phyloP scores from a whole-genome alignment of 2,113 vertebrate species.

The Psilopogon haemacephalus region DNA sequence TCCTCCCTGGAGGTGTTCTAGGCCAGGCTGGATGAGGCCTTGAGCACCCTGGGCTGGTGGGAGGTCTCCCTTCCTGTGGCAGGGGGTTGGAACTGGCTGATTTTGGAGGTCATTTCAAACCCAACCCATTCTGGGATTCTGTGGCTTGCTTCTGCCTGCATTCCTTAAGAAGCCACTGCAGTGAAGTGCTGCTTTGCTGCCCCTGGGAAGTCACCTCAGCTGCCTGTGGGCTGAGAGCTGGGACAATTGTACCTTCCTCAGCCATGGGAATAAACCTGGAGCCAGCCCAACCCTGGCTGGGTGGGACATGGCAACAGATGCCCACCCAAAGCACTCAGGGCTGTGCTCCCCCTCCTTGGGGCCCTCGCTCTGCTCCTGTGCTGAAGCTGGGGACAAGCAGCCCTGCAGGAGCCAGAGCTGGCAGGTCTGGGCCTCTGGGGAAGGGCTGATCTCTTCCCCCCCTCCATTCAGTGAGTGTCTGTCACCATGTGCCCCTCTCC shows the following conservation, averaged over 20 bases:
- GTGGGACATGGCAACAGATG: background rate
- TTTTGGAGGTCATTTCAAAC: too few species aligned
- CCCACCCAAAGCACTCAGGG: background rate
- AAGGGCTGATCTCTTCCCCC: background rate
- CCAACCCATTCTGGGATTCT: too few species aligned
- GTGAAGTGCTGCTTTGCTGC: background rate
- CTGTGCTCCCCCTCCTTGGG: background rate
- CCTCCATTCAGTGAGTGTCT: background rate
- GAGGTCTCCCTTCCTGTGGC: too few species aligned
- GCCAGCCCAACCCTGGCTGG: accelerated
- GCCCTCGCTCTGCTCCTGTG: background rate
- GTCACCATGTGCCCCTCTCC: background rate
- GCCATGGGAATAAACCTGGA: background rate
- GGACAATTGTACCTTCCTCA: background rate
- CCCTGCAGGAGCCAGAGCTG: background rate
- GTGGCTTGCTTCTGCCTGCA: background rate
- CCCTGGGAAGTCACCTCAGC: background rate
- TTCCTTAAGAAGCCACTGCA: background rate
- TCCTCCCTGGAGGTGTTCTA: too few species aligned
- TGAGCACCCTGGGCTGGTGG: too few species aligned
- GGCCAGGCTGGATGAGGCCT: too few species aligned
- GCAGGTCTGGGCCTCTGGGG: background rate
- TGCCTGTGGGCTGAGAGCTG: background rate
- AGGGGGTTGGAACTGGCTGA: too few species aligned
- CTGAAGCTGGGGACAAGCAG: background rate